Evolutionary conservation across 2,888 invertebrate genomes (phyloP).

Genomic region (Nomada ruficornis): DNA sequence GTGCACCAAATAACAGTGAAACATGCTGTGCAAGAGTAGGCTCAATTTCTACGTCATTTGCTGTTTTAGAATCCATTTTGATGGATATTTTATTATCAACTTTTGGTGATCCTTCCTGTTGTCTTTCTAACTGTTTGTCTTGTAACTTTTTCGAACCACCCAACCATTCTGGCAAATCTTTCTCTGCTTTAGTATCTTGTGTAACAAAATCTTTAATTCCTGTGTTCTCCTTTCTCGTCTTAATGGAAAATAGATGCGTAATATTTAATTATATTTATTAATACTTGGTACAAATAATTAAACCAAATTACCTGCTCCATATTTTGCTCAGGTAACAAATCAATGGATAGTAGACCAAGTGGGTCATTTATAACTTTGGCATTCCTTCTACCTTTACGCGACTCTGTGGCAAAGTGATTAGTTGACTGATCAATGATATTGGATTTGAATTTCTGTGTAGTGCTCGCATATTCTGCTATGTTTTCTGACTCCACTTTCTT

Average conservation of each 20-base stretch:
- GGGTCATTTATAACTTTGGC: constrained; percentile 75
- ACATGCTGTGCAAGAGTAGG: constrained; percentile 55
- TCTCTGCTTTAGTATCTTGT: constrained; percentile 41
- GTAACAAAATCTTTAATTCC: constrained; percentile 18
- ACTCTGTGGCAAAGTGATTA: constrained; percentile 70
- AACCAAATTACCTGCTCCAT: constrained; percentile 49
- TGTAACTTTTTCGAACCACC: constrained; percentile 71
- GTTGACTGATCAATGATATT: constrained; percentile 57
- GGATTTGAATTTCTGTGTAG: constrained; percentile 55
- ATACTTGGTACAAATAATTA: neutral
- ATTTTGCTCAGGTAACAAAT: constrained; percentile 43
- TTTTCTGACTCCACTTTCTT: constrained; percentile 49
- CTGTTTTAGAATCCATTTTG: constrained; percentile 1
- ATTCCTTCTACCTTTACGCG: constrained; percentile 75
- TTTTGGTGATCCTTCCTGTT: constrained; percentile 36
- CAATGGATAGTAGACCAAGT: constrained; percentile 74
- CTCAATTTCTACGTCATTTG: constrained; percentile 23
- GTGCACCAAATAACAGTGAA: constrained; percentile 71
- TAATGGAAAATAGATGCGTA: constrained; percentile 26
- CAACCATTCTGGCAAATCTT: constrained; percentile 81
- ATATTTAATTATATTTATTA: neutral
- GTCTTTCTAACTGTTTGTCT: constrained; percentile 52
- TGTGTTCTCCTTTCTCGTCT: constrained; percentile 37
- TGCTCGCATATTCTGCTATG: constrained; percentile 41
- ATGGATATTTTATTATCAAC: constrained; percentile 13